Evolutionary conservation across 2,888 invertebrate genomes (phyloP).

Genomic region (Nephrotoma guestfalica): DNA sequence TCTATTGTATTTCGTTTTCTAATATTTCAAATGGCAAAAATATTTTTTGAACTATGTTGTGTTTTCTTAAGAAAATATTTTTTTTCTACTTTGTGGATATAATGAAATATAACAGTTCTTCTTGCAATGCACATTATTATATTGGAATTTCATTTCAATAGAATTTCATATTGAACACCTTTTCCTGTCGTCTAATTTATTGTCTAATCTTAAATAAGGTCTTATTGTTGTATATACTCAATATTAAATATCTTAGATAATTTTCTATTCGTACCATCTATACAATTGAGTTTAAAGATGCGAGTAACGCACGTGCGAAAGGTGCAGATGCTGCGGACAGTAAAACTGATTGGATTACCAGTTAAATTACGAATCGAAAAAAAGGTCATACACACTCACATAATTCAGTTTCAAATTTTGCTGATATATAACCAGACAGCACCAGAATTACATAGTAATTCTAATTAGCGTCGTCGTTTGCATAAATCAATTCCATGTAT

Average conservation of each 20-base stretch:
- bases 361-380: neutral
- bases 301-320: neutral
- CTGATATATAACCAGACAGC: neutral
- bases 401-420: neutral
- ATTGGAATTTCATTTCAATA: neutral
- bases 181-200: neutral
- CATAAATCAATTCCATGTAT: neutral
- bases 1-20: neutral
- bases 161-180: neutral
- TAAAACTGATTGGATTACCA: neutral
- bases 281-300: neutral
- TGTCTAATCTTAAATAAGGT: neutral
- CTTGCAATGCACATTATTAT: neutral
- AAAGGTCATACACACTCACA: no score
- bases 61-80: neutral
- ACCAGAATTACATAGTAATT: neutral
- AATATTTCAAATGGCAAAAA: neutral
- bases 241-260: neutral
- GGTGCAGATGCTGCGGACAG: neutral
- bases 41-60: neutral
- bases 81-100: neutral
- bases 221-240: neutral
- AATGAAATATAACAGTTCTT: neutral
- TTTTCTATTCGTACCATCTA: neutral
- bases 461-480: neutral